phyloP scores from a whole-genome alignment of 1,140 invertebrate genomes.

The Caerostris darwini region DNA sequence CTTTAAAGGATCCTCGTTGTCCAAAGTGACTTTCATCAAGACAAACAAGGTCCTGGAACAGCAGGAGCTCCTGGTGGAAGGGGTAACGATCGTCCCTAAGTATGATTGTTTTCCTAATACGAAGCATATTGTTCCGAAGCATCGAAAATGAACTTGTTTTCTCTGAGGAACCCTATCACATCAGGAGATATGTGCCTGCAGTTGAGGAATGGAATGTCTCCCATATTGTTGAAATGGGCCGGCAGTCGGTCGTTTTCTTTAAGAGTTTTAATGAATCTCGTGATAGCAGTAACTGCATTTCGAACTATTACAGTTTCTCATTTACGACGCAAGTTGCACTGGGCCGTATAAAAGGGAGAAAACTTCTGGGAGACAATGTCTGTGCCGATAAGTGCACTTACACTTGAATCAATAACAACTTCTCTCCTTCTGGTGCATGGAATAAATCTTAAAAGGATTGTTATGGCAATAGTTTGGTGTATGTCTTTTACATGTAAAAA shows the following conservation, averaged over 20 bases:
- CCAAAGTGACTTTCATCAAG: slow-evolving; percentile 17
- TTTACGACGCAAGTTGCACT: neutral
- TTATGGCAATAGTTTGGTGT: too few relatives aligned
- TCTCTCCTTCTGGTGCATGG: neutral
- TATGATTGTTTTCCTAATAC: slow-evolving; percentile 57
- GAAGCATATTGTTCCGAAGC: slow-evolving; percentile 11
- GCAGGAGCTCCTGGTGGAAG: neutral
- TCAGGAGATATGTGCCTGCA: neutral
- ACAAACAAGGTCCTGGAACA: neutral
- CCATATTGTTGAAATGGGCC: neutral
- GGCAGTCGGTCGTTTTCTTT: neutral
- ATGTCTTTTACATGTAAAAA: too few relatives aligned
- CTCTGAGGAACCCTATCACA: neutral
- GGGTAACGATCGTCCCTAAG: slow-evolving; percentile 35
- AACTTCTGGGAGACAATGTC: neutral
- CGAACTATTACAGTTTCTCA: slow-evolving; percentile 1
- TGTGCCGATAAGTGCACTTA: neutral
- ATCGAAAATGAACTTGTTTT: slow-evolving; percentile 41
- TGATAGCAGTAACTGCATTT: slow-evolving; percentile 27
- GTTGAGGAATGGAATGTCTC: neutral
- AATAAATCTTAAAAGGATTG: neutral
- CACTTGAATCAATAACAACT: neutral
- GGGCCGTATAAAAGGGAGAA: neutral
- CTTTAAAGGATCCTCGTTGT: neutral
- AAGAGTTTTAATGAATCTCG: neutral